Conservation (phyloP, 1,140 invertebrate species). For the Trichogramma pretiosum region DNA sequence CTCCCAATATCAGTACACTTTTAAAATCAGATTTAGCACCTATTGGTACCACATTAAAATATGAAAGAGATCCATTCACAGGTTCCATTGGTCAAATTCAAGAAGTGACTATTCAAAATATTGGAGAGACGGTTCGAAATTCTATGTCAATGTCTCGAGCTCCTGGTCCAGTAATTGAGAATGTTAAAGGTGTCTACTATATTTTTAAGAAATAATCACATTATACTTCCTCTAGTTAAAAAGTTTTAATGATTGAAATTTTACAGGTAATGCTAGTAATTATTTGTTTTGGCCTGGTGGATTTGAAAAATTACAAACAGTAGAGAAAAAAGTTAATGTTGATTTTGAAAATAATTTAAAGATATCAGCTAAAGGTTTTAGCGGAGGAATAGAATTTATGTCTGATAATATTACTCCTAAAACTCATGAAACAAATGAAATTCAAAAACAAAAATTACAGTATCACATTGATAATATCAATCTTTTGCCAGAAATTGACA, state of each 20-base stretch:
- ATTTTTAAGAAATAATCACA: not conserved
- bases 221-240: not conserved
- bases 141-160: conserved; percentile 65
- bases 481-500: conserved; percentile 5
- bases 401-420: conserved; percentile 43
- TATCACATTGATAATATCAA: conserved; percentile 6
- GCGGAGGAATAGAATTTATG: conserved; percentile 48
- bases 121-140: conserved; percentile 60
- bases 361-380: conserved; percentile 57
- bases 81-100: conserved; percentile 60
- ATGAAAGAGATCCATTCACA: conserved; percentile 61
- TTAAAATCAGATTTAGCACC: conserved; percentile 45
- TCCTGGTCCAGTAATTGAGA: conserved; percentile 51
- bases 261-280: conserved; percentile 57
- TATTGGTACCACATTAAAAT: conserved; percentile 47
- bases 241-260: conserved; percentile 3
- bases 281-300: conserved; percentile 76
- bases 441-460: too few relatives aligned
- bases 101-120: conserved; percentile 55
- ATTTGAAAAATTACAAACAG: conserved; percentile 55
- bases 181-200: conserved; percentile 43
- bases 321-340: conserved; percentile 29
- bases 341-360: conserved; percentile 51
- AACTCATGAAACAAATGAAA: too few relatives aligned
- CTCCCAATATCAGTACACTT: conserved; percentile 44